Conservation (phyloP, 2,113 vertebrate species). For the Tyrannus savana region DNA sequence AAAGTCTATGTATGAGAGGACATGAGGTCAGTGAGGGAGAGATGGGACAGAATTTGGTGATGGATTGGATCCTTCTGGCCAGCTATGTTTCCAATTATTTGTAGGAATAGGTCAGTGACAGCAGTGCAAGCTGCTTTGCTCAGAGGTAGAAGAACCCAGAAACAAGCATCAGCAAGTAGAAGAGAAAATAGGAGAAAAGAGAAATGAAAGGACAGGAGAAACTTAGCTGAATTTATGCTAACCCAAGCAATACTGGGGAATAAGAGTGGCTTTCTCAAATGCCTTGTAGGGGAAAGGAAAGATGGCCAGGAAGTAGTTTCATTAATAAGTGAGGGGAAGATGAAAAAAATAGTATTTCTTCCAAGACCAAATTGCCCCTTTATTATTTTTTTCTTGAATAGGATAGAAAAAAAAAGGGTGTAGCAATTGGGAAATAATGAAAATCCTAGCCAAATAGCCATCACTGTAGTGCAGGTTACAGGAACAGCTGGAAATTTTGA, state of each 20-base stretch:
- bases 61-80: neutral
- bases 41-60: neutral
- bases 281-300: neutral
- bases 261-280: neutral
- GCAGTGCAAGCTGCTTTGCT: fast-evolving
- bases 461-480: neutral
- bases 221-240: neutral
- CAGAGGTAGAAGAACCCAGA: neutral
- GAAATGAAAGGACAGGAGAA: neutral
- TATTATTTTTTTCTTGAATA: neutral
- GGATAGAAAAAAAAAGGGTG: neutral
- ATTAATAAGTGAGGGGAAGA: neutral
- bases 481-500: neutral
- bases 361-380: neutral
- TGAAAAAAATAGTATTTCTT: neutral
- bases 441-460: neutral
- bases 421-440: neutral
- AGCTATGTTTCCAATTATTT: conserved; percentile 1
- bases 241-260: neutral
- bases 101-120: neutral
- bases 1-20: neutral
- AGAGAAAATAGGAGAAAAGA: neutral
- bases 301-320: neutral
- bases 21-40: neutral
- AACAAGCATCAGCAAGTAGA: neutral